Evolutionary conservation across 2,797 vertebrate genomes (phyloP).

Genomic region (Masticophis lateralis): DNA sequence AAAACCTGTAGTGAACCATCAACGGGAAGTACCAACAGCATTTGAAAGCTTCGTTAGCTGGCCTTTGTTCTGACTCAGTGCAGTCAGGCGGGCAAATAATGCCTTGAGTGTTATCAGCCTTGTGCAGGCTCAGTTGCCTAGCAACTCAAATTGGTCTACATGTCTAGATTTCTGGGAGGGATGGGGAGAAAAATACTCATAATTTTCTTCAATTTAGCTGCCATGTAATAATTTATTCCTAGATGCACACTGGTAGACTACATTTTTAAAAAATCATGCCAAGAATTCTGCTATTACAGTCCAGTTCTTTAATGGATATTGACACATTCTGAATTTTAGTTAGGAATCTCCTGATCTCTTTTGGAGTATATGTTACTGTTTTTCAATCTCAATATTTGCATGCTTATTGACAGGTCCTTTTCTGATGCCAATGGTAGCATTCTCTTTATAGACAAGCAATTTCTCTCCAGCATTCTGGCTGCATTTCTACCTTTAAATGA

Average conservation of each 20-base stretch:
- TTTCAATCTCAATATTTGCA: not conserved
- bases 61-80: slow-evolving; percentile 69
- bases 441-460: not conserved
- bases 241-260: not conserved
- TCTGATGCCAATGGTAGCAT: not conserved
- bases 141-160: slow-evolving; percentile 81
- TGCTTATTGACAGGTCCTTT: not conserved
- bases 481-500: not conserved
- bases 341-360: not conserved
- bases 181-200: slow-evolving; percentile 51
- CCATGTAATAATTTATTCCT: slow-evolving; percentile 47
- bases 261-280: not conserved
- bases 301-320: not conserved
- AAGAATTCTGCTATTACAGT: fast-evolving
- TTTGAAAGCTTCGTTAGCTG: slow-evolving; percentile 61
- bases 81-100: slow-evolving; percentile 79
- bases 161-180: slow-evolving; percentile 41
- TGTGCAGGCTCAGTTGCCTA: slow-evolving; percentile 90
- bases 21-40: slow-evolving; percentile 45
- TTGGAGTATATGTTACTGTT: not conserved
- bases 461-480: not conserved
- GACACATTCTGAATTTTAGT: fast-evolving
- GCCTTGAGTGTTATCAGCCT: slow-evolving; percentile 86
- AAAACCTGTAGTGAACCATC: slow-evolving; percentile 38
- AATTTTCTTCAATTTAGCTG: slow-evolving; percentile 64